Conservation (phyloP, 1,140 invertebrate genomes). For the Pinna nobilis region DNA sequence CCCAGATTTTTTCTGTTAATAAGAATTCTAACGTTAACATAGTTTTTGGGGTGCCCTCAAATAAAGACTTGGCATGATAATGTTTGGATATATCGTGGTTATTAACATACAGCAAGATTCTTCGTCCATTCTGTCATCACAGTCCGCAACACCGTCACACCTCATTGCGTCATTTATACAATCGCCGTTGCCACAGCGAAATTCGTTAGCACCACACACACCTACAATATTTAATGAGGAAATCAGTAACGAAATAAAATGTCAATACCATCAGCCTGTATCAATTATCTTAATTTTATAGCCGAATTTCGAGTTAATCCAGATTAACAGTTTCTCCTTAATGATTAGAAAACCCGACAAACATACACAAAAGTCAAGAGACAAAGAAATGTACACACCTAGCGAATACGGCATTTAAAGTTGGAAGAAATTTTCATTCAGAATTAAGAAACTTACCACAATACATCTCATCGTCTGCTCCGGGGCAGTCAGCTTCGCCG, state of each 20-base stretch:
- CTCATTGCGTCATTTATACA: conserved; percentile 16
- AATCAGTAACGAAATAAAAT: not conserved
- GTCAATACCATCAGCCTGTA: not conserved
- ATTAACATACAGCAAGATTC: conserved; percentile 35
- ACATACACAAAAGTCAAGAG: not conserved
- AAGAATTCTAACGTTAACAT: not conserved
- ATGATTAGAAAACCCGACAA: not conserved
- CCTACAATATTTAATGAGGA: not conserved
- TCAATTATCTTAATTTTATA: not conserved
- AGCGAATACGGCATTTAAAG: not conserved
- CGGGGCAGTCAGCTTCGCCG: conserved; percentile 43
- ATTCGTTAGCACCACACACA: conserved; percentile 17
- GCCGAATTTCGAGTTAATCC: not conserved
- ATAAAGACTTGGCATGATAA: not conserved
- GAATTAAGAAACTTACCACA: conserved; percentile 37
- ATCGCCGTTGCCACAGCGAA: conserved; percentile 31
- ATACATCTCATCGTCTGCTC: conserved; percentile 41
- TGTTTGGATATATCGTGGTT: not conserved
- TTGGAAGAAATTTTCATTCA: not conserved
- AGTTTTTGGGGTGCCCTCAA: not conserved
- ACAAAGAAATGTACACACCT: not conserved
- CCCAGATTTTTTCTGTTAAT: too few relatives aligned
- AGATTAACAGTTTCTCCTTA: not conserved
- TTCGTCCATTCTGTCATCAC: conserved; percentile 40
- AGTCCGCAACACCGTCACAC: conserved; percentile 43